Conservation (phyloP, 1,140 invertebrate genomes). For the Bombus consobrinus region DNA sequence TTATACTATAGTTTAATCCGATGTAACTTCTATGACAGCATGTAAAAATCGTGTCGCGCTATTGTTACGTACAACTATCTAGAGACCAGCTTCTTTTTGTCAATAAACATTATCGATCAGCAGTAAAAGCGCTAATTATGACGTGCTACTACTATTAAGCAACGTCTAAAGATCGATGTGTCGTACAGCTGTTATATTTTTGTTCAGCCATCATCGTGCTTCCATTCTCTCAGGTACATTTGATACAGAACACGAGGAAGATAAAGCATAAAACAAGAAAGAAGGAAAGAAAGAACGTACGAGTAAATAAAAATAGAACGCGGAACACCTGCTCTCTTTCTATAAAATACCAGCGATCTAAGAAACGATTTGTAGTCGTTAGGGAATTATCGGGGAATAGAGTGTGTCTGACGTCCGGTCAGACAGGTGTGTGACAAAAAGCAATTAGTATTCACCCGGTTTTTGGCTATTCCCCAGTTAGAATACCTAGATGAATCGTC, state of each 20-base stretch:
- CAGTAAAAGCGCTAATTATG: not conserved
- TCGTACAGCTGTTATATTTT: not conserved
- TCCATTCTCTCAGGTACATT: no score
- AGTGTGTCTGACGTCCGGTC: no score
- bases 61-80: conserved; percentile 5
- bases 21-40: not conserved
- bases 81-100: not conserved
- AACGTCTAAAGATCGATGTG: not conserved
- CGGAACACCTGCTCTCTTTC: not conserved
- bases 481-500: not conserved
- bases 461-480: conserved; percentile 25
- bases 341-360: not conserved
- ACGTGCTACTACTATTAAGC: not conserved
- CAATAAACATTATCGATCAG: conserved; percentile 20
- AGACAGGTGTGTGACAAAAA: conserved; percentile 3
- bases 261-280: not conserved
- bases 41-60: not conserved
- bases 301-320: not conserved
- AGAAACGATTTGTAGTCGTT: not conserved
- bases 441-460: conserved; percentile 34
- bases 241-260: not conserved
- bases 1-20: not conserved
- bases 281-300: not conserved
- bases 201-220: no score
- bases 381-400: not conserved